phyloP scores from a whole-genome alignment of 2,888 invertebrate species.

The Andrena bicolor region DNA sequence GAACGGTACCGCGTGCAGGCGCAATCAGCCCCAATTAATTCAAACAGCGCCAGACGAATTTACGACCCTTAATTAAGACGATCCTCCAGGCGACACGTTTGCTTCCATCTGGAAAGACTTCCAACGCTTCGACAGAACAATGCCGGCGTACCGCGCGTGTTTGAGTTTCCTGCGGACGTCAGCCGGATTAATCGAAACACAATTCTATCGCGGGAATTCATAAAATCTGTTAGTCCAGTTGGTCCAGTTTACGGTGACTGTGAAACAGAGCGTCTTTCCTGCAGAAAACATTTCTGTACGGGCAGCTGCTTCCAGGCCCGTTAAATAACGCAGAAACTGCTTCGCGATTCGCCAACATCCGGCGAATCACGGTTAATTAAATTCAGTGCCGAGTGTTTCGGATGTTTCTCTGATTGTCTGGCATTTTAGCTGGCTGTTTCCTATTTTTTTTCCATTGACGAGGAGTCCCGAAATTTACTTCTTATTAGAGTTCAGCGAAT shows the following conservation, averaged over 20 bases:
- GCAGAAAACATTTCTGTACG: neutral
- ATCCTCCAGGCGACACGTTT: too few species aligned
- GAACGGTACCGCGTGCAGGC: too few species aligned
- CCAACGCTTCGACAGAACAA: too few species aligned
- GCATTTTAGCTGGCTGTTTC: neutral
- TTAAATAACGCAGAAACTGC: conserved; percentile 13
- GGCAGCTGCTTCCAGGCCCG: neutral
- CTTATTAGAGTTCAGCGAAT: conserved; percentile 11
- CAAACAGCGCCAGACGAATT: neutral
- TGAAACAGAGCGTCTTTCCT: too few species aligned
- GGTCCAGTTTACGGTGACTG: too few species aligned
- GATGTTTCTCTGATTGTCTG: conserved; percentile 45
- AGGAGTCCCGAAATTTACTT: conserved; percentile 24
- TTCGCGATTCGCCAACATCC: neutral
- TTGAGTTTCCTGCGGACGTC: neutral
- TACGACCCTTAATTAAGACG: too few species aligned
- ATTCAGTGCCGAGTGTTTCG: conserved; percentile 30
- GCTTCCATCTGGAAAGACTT: too few species aligned
- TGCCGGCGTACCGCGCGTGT: neutral
- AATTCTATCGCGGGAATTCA: neutral
- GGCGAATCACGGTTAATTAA: conserved; percentile 26
- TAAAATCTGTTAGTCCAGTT: too few species aligned
- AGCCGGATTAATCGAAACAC: neutral
- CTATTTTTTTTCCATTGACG: neutral
- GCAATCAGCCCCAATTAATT: neutral